phyloP scores from a whole-genome alignment of 2,797 vertebrate genomes.

The Yasuhikotakia modesta region DNA sequence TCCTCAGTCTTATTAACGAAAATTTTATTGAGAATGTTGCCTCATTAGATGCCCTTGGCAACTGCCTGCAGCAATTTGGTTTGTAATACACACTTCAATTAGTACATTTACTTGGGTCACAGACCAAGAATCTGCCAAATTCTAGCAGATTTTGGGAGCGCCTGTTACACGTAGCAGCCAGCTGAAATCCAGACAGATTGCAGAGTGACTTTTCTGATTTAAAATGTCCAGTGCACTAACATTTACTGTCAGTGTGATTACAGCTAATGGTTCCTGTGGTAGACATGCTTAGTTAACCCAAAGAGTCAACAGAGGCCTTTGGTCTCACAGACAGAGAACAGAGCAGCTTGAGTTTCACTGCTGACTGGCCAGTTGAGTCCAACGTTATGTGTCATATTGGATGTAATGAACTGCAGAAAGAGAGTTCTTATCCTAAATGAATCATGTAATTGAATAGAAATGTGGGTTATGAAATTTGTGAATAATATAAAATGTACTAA shows the following conservation, averaged over 20 bases:
- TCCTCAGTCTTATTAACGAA: not conserved
- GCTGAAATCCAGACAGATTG: not conserved
- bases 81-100: not conserved
- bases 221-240: not conserved
- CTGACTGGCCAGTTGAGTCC: no score
- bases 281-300: slow-evolving; percentile 29
- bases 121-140: not conserved
- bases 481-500: not conserved
- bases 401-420: no score
- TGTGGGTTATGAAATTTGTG: not conserved
- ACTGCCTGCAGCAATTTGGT: not conserved
- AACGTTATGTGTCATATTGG: no score
- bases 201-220: not conserved
- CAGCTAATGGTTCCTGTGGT: slow-evolving; percentile 5
- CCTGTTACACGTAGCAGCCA: not conserved
- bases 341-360: slow-evolving; percentile 42
- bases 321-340: no score
- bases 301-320: slow-evolving; percentile 6
- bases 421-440: no score
- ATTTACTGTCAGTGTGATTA: slow-evolving; percentile 13
- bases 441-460: not conserved
- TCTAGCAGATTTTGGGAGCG: not conserved
- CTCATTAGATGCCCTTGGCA: not conserved
- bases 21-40: not conserved
- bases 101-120: not conserved